phyloP scores from a whole-genome alignment of 2,888 invertebrate species.

The Acanthopleura granulata region DNA sequence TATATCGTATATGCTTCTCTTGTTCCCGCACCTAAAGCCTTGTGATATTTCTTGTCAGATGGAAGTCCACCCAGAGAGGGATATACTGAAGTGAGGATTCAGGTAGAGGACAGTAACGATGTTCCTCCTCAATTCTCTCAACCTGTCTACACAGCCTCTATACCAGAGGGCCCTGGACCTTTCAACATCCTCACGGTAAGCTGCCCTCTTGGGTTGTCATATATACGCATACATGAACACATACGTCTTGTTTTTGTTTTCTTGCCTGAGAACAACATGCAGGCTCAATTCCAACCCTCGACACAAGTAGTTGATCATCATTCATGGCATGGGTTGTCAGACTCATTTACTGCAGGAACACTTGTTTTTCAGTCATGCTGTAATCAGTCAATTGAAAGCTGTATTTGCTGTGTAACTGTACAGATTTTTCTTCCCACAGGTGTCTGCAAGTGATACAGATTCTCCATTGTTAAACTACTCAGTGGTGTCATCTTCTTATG shows the following conservation, averaged over 20 bases:
- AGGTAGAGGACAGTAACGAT: background rate
- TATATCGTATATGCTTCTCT: no score
- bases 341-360: no score
- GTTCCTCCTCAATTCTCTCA: background rate
- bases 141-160: background rate
- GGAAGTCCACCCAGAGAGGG: background rate
- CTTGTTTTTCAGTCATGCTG: background rate
- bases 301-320: no score
- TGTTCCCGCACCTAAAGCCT: no score
- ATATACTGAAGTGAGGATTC: background rate
- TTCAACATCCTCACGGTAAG: background rate
- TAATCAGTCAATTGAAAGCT: background rate
- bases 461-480: background rate
- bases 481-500: constrained; percentile 1
- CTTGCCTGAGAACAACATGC: no score
- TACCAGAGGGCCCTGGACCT: background rate
- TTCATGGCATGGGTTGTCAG: no score
- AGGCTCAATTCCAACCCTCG: no score
- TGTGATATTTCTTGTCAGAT: background rate
- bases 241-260: no score
- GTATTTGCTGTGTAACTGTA: background rate
- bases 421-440: background rate
- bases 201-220: no score
- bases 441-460: background rate
- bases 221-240: no score